A percentile compares a stretch with the other conserved stretches of the same genome.
Conservation (phyloP, 2,797 vertebrate genomes). For the Emys orbicularis region DNA sequence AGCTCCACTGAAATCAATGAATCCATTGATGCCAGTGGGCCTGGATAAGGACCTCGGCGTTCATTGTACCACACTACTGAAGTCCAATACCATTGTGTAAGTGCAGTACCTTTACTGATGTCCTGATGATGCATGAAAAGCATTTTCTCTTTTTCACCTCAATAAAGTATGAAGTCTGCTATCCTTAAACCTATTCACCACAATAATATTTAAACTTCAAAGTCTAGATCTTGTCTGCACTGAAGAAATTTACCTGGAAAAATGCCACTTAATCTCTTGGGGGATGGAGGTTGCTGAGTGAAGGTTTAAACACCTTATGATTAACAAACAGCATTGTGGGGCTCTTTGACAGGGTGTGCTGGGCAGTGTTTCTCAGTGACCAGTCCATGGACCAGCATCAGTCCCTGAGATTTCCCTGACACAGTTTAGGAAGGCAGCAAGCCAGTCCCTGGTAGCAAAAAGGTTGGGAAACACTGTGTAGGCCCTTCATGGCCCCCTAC, state of each 20-base stretch:
- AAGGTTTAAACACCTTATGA: too few relatives aligned
- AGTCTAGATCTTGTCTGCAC: neutral
- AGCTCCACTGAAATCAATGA: constrained; percentile 49
- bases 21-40: neutral
- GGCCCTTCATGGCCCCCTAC: neutral
- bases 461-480: neutral
- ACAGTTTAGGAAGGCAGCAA: neutral
- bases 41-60: neutral
- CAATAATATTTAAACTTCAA: constrained; percentile 33
- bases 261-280: constrained; percentile 47
- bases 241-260: neutral
- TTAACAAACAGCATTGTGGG: constrained; percentile 33
- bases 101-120: neutral
- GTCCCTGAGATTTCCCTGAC: neutral
- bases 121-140: neutral
- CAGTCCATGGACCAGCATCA: neutral
- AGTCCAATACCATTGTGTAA: neutral
- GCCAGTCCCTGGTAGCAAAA: neutral
- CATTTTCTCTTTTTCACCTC: neutral
- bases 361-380: neutral
- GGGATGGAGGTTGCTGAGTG: too few relatives aligned
- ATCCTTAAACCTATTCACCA: constrained; percentile 41
- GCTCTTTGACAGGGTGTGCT: neutral
- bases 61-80: neutral
- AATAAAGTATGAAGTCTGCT: neutral